Conservation (phyloP, 2,888 invertebrate genomes). For the Melitaea athalia region DNA sequence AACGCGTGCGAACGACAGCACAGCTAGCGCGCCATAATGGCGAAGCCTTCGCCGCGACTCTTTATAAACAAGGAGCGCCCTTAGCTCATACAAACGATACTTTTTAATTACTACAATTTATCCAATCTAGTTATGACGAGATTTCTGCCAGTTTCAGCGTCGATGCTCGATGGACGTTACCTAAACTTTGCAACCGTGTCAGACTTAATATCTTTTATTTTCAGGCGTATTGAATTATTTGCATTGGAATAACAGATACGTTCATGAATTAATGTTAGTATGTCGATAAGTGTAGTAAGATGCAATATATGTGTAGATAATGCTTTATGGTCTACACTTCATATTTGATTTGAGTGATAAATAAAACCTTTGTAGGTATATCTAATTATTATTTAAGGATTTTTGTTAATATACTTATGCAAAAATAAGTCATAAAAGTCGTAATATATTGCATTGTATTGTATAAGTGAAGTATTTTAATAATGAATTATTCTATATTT, state of each 20-base stretch:
- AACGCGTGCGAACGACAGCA: slow-evolving; percentile 53
- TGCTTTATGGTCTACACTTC: no score
- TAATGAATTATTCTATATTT: no score
- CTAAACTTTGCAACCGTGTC: slow-evolving; percentile 39
- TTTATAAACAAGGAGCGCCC: slow-evolving; percentile 66
- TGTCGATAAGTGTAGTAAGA: slow-evolving; percentile 15
- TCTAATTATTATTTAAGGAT: no score
- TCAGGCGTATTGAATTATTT: slow-evolving; percentile 58
- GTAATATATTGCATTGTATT: no score
- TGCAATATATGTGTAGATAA: slow-evolving; percentile 8
- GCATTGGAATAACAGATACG: slow-evolving; percentile 43
- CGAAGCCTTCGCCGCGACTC: slow-evolving; percentile 57
- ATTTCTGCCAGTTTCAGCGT: slow-evolving; percentile 67
- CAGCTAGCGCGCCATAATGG: slow-evolving; percentile 51
- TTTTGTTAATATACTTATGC: no score
- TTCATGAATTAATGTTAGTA: slow-evolving; percentile 21
- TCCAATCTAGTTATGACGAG: slow-evolving; percentile 73
- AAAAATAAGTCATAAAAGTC: no score
- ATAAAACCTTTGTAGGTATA: no score
- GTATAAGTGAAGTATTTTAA: no score
- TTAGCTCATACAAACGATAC: slow-evolving; percentile 53
- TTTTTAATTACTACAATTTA: slow-evolving; percentile 71
- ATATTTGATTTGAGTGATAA: no score
- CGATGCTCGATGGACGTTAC: slow-evolving; percentile 35
- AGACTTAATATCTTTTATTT: slow-evolving; percentile 51